These are phyloP conservation scores for Frieseomelitta varia DNA, from an alignment of 1,140 invertebrate genomes.

Conservation along the genomic window DNA sequence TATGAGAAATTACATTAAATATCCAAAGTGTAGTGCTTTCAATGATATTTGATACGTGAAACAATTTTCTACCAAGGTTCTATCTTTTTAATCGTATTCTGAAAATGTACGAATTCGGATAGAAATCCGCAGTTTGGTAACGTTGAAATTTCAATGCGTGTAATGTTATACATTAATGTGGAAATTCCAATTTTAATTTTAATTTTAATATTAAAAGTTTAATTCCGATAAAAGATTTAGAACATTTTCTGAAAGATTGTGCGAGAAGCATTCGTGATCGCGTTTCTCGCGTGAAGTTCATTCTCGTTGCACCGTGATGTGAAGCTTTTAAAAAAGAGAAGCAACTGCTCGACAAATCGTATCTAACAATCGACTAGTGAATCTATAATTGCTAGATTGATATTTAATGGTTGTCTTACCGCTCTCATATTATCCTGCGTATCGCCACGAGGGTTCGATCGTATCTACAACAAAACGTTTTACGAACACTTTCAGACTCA, in stretches of 20 bases:
- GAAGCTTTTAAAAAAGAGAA: neutral
- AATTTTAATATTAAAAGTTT: no score
- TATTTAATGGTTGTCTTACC: conserved; percentile 51
- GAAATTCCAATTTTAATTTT: no score
- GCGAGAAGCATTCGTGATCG: neutral
- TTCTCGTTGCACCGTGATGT: neutral
- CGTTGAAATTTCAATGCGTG: no score
- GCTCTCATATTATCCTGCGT: conserved; percentile 51
- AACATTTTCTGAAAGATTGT: neutral
- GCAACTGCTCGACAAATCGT: neutral
- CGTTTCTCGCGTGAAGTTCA: neutral
- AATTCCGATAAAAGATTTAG: neutral
- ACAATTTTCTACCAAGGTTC: no score
- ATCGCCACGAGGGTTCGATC: conserved; percentile 49
- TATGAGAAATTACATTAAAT: no score
- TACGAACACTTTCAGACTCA: conserved; percentile 51
- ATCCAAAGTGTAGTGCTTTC: no score
- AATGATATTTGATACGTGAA: no score
- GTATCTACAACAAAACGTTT: conserved; percentile 59
- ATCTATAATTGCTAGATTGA: conserved; percentile 41
- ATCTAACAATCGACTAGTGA: conserved; percentile 2
- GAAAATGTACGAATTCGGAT: no score
- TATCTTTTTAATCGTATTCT: no score
- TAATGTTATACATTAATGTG: no score
- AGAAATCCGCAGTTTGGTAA: no score